Evolutionary conservation across 2,113 vertebrate species (phyloP), one percentile per base, ranked within the genome.

Genomic region (Tachysurus vachellii): DNA sequence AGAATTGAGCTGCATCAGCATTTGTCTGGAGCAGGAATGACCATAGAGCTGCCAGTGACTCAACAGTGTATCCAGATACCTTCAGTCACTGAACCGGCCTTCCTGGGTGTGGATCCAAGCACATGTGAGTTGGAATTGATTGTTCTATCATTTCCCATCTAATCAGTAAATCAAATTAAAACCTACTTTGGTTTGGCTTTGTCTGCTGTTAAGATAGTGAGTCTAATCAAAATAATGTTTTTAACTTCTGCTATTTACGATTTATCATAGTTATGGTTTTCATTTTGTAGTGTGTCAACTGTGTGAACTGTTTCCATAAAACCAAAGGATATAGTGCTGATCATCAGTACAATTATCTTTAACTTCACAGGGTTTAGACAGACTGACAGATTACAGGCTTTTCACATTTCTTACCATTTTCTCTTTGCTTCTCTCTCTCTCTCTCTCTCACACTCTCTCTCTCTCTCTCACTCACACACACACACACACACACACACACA

Each of bases 21-120:
- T 42, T 21, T 66, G 17, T 68, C 19, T 19, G 88, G 89, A 84
- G n/a, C 73, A 76, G 84, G 77, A 56, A 57, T 87, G 7, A 54
- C 87, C 23, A 77, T 90, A 44, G 80, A 86, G 26, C 53, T 84
- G 28, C 88, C 81, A 1, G 5, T 47, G 56, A 62, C 68, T 19
- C 80, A 87, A 47, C 89, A 90, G 70, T 86, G 76, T 75, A 57
- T 76, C 56, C 87, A 90, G 71, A 73, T 80, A 23, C 64, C 87
- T 54, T 87, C 89, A 31, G 56, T 85, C 42, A 64, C 70, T 42
- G 85, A 86, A 31, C 85, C 87, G 66, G 36, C 76, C 64, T 90
- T 85, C 83, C 47, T 87, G 44, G 79, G 82, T 57, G 59, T 87
- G 85, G 85, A 88, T 42, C 79, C 87, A 73, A 56, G 31, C 17